Conservation (phyloP, 2,113 vertebrate species). For the Coryphaenoides rupestris region DNA sequence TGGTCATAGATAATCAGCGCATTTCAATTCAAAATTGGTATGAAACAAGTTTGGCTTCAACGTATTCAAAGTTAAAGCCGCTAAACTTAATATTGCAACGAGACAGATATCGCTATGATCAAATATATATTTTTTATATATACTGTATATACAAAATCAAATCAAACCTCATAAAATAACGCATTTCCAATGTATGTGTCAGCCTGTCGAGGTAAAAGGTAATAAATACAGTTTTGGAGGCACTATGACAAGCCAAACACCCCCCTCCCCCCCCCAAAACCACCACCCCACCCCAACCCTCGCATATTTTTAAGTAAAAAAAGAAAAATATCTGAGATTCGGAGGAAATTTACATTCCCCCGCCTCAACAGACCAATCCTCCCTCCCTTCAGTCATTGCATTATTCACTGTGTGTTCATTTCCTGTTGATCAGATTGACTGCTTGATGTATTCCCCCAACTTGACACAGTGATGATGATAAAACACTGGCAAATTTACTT, state of each 20-base stretch:
- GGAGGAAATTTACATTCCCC: slow-evolving; percentile 70
- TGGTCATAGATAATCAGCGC: too few species aligned
- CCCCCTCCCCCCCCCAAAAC: too few species aligned
- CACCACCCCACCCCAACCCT: too few species aligned
- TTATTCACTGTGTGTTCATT: slow-evolving; percentile 77
- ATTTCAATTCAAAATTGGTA: too few species aligned
- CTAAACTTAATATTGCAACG: not conserved
- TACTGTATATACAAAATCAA: not conserved
- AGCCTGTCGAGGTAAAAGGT: slow-evolving; percentile 60
- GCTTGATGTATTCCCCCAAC: slow-evolving; percentile 78
- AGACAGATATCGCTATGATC: not conserved
- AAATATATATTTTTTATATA: not conserved
- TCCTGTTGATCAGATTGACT: slow-evolving; percentile 88
- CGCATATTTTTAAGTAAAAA: slow-evolving; percentile 35
- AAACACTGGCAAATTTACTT: slow-evolving; percentile 90
- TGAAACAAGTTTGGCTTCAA: too few species aligned
- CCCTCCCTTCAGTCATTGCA: slow-evolving; percentile 67
- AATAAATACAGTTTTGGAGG: slow-evolving; percentile 62
- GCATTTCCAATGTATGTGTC: slow-evolving; percentile 65
- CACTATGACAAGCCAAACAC: slow-evolving; percentile 52
- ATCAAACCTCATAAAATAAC: not conserved
- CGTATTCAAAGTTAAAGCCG: not conserved
- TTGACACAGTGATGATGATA: slow-evolving; percentile 85
- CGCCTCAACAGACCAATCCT: slow-evolving; percentile 66
- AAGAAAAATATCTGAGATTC: slow-evolving; percentile 25